A percentile compares a stretch with the other conserved stretches of the same genome.
Conservation (phyloP, 2,797 vertebrate species). For the Leontocebus nigricollis region DNA sequence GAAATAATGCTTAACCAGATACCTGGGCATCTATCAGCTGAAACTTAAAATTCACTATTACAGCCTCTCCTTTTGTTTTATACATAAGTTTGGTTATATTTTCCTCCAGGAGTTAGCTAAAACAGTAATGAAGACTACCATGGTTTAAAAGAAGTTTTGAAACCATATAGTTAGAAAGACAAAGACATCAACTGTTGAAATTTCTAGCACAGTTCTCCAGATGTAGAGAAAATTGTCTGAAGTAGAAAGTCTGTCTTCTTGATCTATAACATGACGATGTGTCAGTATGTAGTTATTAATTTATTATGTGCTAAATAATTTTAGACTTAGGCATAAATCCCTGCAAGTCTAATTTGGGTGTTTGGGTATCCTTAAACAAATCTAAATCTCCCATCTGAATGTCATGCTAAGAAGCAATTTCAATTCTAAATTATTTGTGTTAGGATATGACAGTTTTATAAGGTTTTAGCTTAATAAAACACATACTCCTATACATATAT, state of each 20-base stretch:
- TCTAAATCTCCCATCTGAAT: conserved; percentile 64
- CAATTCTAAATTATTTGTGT: conserved; percentile 30
- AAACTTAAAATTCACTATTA: neutral
- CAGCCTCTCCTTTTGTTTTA: neutral
- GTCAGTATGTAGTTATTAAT: conserved; percentile 39
- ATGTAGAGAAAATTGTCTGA: neutral
- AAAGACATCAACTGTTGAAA: neutral
- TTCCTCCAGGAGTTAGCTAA: neutral
- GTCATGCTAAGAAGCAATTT: conserved; percentile 41
- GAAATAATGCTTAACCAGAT: neutral
- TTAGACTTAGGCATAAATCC: conserved; percentile 49
- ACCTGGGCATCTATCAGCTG: neutral
- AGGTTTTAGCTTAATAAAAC: neutral
- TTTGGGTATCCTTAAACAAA: conserved; percentile 57
- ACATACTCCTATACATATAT: neutral
- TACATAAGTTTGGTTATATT: neutral
- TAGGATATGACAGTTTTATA: conserved; percentile 39
- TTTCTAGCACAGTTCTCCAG: neutral
- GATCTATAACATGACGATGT: conserved; percentile 9
- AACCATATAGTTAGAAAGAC: neutral
- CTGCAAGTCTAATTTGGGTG: conserved; percentile 57
- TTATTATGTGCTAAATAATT: conserved; percentile 66
- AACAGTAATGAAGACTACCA: neutral
- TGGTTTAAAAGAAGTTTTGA: neutral
- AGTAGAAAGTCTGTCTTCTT: neutral